These are phyloP conservation scores for Numenius phaeopus DNA, from an alignment of 2,797 vertebrate genomes.

Conservation along the genomic window DNA sequence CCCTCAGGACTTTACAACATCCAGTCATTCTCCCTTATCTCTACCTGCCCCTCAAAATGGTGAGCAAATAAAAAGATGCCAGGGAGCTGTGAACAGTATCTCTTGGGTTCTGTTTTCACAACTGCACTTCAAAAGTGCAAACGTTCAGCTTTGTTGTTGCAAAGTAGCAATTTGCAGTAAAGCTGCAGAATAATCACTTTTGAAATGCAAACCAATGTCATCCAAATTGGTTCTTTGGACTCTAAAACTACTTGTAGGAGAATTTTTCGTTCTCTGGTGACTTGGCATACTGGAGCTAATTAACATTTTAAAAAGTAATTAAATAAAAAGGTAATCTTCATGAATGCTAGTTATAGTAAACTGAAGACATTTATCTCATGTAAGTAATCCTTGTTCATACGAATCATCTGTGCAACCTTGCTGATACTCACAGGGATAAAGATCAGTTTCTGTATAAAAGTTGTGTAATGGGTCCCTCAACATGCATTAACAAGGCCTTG, in stretches of 20 bases:
- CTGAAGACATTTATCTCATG: neutral
- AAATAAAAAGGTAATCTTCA: neutral
- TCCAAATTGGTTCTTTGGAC: neutral
- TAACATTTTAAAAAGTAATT: neutral
- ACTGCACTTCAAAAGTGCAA: neutral
- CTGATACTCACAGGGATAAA: neutral
- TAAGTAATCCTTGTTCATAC: neutral
- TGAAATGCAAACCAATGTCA: neutral
- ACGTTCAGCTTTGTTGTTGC: neutral
- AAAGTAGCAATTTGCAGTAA: constrained; percentile 20
- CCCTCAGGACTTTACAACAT: neutral
- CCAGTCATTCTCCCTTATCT: neutral
- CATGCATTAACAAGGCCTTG: no score
- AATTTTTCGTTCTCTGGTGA: neutral
- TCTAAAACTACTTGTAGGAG: neutral
- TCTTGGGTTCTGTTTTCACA: neutral
- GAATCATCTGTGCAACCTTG: neutral
- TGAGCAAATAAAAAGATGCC: neutral
- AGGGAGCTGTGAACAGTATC: neutral
- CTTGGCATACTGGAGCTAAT: neutral
- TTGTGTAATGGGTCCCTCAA: neutral
- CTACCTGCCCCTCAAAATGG: neutral
- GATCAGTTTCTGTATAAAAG: neutral
- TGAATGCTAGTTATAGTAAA: neutral
- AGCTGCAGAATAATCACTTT: constrained; percentile 11